Percentiles rank a stretch among this genome's conserved stretches.
Evolutionary conservation across 2,888 invertebrate species (phyloP).

Genomic region (Pollenia labialis): DNA sequence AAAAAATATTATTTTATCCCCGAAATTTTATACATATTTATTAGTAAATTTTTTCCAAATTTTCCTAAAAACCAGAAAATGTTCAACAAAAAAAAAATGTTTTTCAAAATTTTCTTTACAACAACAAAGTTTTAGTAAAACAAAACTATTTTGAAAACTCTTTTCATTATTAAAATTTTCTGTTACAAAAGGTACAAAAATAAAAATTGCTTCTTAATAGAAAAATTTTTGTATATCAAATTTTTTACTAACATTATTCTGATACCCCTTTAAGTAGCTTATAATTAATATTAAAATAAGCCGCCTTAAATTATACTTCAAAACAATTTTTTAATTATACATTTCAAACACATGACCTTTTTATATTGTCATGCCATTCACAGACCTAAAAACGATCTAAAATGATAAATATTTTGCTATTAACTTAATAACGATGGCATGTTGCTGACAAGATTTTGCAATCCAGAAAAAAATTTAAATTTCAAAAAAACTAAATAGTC

Average conservation of each 20-base stretch:
- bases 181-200: no score
- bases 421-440: slow-evolving; percentile 50
- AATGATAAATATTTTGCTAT: slow-evolving; percentile 37
- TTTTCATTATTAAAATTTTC: no score
- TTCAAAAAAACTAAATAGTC: slow-evolving; percentile 22
- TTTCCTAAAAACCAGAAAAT: no score
- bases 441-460: slow-evolving; percentile 59
- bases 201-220: no score
- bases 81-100: no score
- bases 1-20: no score
- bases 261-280: not conserved
- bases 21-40: no score
- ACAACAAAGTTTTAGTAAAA: no score
- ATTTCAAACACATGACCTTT: slow-evolving; percentile 43
- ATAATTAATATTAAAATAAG: slow-evolving; percentile 16
- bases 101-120: no score
- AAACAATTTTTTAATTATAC: slow-evolving; percentile 43
- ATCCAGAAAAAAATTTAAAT: slow-evolving; percentile 3
- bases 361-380: slow-evolving; percentile 50
- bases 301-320: slow-evolving; percentile 49
- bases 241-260: not conserved
- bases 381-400: not conserved
- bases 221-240: no score
- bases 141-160: no score
- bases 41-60: no score